Percentiles rank a stretch among this genome's conserved stretches.
Conservation (phyloP, 2,113 vertebrate species). For the Pipra filicauda region DNA sequence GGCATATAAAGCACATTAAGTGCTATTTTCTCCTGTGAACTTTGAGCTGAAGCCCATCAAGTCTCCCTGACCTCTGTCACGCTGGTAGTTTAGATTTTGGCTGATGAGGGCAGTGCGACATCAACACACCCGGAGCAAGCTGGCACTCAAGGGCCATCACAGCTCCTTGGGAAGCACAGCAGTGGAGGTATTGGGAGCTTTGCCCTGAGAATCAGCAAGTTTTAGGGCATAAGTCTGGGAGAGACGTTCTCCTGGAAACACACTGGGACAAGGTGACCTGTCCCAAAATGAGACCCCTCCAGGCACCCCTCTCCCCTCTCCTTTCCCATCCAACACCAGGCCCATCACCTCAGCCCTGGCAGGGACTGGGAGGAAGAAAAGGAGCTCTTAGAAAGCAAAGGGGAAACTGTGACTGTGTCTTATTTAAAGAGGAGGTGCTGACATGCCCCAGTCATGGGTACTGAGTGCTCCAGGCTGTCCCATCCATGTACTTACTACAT, state of each 20-base stretch:
- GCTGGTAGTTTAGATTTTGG: neutral
- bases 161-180: neutral
- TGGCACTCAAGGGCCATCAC: neutral
- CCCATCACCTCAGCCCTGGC: neutral
- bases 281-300: neutral
- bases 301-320: accelerated
- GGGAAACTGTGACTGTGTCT: neutral
- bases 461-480: neutral
- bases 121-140: accelerated
- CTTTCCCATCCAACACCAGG: neutral
- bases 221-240: neutral
- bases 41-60: neutral
- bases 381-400: neutral
- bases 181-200: neutral
- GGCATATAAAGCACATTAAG: neutral
- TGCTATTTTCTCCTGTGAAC: neutral
- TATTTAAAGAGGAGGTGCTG: neutral
- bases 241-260: neutral
- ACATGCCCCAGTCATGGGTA: accelerated
- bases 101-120: neutral
- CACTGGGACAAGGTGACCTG: neutral
- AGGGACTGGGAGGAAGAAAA: neutral
- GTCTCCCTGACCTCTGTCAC: neutral
- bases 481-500: neutral
- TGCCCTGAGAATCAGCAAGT: neutral